Base-by-base conservation (phyloP, 2,797 vertebrate species). In the Muscicapa striata region DNA sequence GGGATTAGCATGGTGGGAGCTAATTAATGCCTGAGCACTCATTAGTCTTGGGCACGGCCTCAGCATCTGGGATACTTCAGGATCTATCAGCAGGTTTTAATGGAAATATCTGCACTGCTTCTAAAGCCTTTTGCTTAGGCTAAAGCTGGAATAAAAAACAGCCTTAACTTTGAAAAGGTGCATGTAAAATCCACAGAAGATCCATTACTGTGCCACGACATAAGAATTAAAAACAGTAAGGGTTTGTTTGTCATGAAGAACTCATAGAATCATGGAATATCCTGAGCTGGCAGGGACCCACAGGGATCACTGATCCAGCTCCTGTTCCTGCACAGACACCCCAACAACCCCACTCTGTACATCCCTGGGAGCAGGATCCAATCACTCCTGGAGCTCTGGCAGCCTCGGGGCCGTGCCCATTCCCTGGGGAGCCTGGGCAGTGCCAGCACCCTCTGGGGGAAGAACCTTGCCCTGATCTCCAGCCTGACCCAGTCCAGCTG, bases 311-410 rank as follows among this genome's bases (percentile, higher is more conserved):
- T 2, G 23, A 86, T 23, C 8, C 52, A 51, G 0, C 58, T 0
- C 23, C 10, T 18, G 32, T 0, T 1, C 13, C 58, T 72, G 43
- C 74, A 0, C 45, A 59, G 29, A 32, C 8, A 0, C 13, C 34
- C 62, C 77, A 54, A 8, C 30, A 74, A 27, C 2, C 54, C 54
- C 61, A n/a, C 3, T 26, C 40, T 54, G 46, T 0, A 9, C 61
- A 58, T 22, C 13, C 52, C 45, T 59, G 43, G 59, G 2, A 69
- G 40, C 0, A 0, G 0, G 30, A 7, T 4, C 68, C 61, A 30
- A 59, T 0, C 5, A 0, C 61, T 45, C 30, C 69, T 67, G 54
- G 17, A 88, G 54, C 68, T 80, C 24, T 66, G 84, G 67, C 52
- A 80, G 76, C 67, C 54, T 52, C 1, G 0, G 45, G 84, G 45